A percentile compares a stretch with the other conserved stretches of the same genome.
phyloP scores from a whole-genome alignment of 37 sponge, comb jelly and placozoan genomes.

The Chondrilla cf. caribensis region DNA sequence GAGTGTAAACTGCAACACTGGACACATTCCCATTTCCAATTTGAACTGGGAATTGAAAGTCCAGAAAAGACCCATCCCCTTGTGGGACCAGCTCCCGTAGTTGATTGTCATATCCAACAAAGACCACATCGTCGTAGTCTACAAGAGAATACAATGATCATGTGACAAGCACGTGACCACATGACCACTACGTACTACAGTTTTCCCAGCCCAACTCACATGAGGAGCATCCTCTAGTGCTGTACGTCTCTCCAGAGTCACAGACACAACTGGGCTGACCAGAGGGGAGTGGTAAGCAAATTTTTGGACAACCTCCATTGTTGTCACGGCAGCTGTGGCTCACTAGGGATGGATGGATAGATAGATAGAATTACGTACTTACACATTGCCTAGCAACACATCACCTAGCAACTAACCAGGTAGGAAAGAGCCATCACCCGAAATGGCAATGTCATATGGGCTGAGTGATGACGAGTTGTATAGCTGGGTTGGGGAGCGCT shows the following conservation, averaged over 20 bases:
- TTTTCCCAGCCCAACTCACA: not conserved
- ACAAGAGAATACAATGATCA: not conserved
- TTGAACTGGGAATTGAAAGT: not conserved
- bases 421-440: not conserved
- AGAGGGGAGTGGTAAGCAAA: not conserved
- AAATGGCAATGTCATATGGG: not conserved
- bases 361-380: too few relatives aligned
- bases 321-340: not conserved
- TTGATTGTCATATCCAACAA: not conserved
- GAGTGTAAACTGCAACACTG: not conserved
- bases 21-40: not conserved
- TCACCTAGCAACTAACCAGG: constrained; percentile 9
- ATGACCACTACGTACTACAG: not conserved
- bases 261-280: not conserved
- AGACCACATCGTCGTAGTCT: not conserved
- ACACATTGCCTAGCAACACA: not conserved
- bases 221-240: not conserved
- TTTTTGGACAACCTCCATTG: not conserved
- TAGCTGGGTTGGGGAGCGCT: not conserved
- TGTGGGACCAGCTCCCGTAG: not conserved
- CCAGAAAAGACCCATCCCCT: not conserved
- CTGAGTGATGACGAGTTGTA: not conserved
- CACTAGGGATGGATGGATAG: not conserved
- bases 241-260: not conserved
- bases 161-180: not conserved